These are phyloP conservation scores for Drosophila atroscutellata DNA, from an alignment of 2,888 invertebrate genomes.

Conservation along the genomic window DNA sequence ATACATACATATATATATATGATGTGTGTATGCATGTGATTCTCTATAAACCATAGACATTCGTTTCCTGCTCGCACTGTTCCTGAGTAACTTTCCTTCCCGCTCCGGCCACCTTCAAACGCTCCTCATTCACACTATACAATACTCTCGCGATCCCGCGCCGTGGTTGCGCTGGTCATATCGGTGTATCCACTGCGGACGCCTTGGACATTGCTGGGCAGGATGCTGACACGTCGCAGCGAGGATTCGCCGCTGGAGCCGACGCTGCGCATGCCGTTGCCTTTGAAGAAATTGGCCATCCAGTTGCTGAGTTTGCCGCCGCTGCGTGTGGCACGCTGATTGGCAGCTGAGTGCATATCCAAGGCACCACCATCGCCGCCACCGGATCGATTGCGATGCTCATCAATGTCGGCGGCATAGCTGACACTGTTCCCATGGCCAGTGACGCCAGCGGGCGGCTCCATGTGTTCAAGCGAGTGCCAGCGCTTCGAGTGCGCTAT, in stretches of 20 bases:
- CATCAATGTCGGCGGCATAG: constrained; percentile 81
- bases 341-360: constrained; percentile 17
- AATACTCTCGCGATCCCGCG: constrained; percentile 85
- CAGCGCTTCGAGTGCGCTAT: constrained; percentile 89
- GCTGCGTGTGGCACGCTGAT: constrained; percentile 47
- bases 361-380: constrained; percentile 2
- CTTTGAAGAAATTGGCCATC: constrained; percentile 91
- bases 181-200: constrained; percentile 82
- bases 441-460: constrained; percentile 55
- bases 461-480: constrained; percentile 91
- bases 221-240: constrained; percentile 80
- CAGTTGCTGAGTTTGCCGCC: constrained; percentile 87
- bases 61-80: constrained; percentile 75
- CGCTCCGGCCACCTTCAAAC: background rate
- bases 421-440: constrained; percentile 79
- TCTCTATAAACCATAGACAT: constrained; percentile 36
- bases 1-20: constrained; percentile 14
- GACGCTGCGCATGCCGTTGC: constrained; percentile 88
- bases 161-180: constrained; percentile 74
- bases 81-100: constrained; percentile 72
- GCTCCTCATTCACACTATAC: constrained; percentile 69
- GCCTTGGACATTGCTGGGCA: constrained; percentile 82
- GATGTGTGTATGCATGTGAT: constrained; percentile 32
- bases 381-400: constrained; percentile 56
- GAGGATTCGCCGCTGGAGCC: constrained; percentile 84